Conservation (phyloP, 2,113 vertebrate genomes). For the Tichodroma muraria region DNA sequence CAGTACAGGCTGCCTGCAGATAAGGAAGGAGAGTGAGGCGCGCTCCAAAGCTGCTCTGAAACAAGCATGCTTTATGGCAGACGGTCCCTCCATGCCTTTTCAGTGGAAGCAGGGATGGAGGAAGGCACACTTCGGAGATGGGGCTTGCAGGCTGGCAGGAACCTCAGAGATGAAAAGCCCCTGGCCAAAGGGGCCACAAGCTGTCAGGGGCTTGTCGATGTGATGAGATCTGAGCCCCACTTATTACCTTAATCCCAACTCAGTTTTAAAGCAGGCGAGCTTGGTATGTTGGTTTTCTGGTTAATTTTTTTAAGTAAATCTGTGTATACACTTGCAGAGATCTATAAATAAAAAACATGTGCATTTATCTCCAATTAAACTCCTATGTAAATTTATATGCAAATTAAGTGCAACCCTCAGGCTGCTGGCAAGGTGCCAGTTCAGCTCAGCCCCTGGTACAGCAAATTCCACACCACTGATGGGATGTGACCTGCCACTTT, state of each 20-base stretch:
- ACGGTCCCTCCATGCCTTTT: not conserved
- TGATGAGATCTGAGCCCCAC: accelerated
- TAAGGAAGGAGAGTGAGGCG: not conserved
- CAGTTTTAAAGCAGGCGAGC: not conserved
- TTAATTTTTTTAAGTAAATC: not conserved
- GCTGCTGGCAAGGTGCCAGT: slow-evolving; percentile 14
- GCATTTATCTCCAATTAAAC: slow-evolving; percentile 62
- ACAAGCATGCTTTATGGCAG: not conserved
- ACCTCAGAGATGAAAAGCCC: not conserved
- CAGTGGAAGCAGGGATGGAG: accelerated
- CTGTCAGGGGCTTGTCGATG: not conserved
- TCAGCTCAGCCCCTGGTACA: not conserved
- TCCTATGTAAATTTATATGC: slow-evolving; percentile 51
- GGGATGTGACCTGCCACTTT: not conserved
- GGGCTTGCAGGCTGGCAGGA: not conserved
- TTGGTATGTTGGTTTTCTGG: not conserved
- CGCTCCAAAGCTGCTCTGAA: not conserved
- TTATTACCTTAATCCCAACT: not conserved
- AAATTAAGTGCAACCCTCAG: slow-evolving; percentile 36
- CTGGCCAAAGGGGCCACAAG: not conserved
- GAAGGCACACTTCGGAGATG: accelerated
- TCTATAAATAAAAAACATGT: slow-evolving; percentile 45
- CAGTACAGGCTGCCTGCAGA: not conserved
- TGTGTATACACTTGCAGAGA: slow-evolving; percentile 4
- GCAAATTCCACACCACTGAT: not conserved